Evolutionary conservation across 92 coral and sea anemone species (phyloP).

Genomic region (Blastomussa wellsi): DNA sequence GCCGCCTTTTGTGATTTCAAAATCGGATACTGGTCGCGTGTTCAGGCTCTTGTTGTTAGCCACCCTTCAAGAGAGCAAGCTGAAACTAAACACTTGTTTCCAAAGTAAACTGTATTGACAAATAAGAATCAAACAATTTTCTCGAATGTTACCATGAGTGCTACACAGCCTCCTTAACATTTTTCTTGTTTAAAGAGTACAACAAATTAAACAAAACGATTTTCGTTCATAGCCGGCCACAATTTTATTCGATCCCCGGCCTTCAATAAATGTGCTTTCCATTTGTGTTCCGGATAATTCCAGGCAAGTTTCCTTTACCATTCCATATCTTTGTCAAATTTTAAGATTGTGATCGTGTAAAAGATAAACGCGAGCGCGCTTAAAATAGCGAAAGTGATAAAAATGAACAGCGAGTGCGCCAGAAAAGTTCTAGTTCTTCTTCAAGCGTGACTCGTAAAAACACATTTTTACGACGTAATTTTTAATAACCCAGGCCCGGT

Average conservation of each 20-base stretch:
- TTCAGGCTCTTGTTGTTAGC: not conserved
- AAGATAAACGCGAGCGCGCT: constrained; percentile 11
- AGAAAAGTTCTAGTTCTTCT: not conserved
- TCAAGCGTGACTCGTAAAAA: not conserved
- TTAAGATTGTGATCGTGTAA: not conserved
- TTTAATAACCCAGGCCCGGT: not conserved
- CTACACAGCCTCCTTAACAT: not conserved
- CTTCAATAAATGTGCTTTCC: not conserved
- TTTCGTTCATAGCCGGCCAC: not conserved
- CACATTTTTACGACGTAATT: not conserved
- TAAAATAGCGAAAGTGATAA: constrained; percentile 1
- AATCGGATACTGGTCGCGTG: constrained; percentile 8
- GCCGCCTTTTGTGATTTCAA: not conserved
- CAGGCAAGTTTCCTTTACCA: constrained; percentile 18
- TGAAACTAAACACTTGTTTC: not conserved
- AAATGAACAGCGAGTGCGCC: not conserved
- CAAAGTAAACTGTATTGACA: not conserved
- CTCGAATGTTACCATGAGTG: constrained; percentile 1
- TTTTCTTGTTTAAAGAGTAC: not conserved
- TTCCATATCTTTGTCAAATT: constrained; percentile 2
- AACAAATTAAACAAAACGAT: not conserved
- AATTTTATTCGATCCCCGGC: not conserved
- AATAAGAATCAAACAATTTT: not conserved
- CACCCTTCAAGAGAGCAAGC: constrained; percentile 6
- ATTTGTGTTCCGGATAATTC: constrained; percentile 3